These are phyloP conservation scores for Caenorhabditis auriculariae DNA, from an alignment of 2,888 invertebrate species.

Conservation along the genomic window DNA sequence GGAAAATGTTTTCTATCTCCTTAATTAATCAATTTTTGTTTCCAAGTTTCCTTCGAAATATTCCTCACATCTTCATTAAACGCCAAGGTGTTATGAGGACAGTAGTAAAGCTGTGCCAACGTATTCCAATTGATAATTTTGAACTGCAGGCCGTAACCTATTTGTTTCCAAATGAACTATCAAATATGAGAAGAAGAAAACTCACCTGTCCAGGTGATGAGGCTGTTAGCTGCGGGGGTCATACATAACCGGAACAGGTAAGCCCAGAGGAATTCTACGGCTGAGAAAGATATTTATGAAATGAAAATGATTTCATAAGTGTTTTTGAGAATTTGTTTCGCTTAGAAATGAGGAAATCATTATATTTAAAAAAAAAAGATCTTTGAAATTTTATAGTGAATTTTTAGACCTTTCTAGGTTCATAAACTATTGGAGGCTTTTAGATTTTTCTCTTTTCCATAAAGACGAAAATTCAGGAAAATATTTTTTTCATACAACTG, in stretches of 20 bases:
- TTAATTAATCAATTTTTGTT: too few relatives aligned
- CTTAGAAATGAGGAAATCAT: constrained; percentile 9
- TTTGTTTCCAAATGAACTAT: background rate
- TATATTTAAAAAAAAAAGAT: constrained; percentile 1
- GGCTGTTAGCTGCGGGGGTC: constrained; percentile 17
- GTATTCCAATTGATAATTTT: constrained; percentile 14
- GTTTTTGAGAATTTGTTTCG: too few relatives aligned
- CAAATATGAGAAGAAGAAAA: background rate
- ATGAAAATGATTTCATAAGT: too few relatives aligned
- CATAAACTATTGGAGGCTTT: background rate
- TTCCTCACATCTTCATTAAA: constrained; percentile 20
- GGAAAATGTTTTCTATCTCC: too few relatives aligned
- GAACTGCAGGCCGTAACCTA: constrained; percentile 19
- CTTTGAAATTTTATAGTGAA: background rate
- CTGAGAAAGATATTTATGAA: constrained; percentile 15
- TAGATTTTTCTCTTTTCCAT: background rate
- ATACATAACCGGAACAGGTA: constrained; percentile 19
- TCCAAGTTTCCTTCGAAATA: too few relatives aligned
- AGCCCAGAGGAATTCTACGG: constrained; percentile 27
- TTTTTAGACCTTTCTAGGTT: background rate
- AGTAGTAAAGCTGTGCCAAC: constrained; percentile 17
- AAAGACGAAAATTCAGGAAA: background rate
- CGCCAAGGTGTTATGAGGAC: constrained; percentile 15
- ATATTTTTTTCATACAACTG: background rate
- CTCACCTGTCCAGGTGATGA: constrained; percentile 24